Conservation (phyloP, 2,888 invertebrate species). For the Phania funesta region DNA sequence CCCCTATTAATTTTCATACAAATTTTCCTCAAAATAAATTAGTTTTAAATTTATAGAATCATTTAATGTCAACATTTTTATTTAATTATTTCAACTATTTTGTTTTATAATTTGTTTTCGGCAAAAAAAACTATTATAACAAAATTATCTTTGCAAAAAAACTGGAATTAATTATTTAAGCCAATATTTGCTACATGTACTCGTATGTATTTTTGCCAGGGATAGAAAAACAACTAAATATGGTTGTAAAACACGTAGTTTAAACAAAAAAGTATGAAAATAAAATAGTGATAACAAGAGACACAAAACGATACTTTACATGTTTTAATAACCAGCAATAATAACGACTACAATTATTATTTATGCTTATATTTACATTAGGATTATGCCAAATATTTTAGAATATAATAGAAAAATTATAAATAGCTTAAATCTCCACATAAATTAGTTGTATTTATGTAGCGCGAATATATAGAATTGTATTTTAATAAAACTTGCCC, state of each 20-base stretch:
- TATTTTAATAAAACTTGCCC: constrained; percentile 11
- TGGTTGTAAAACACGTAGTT: constrained; percentile 22
- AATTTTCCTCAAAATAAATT: no score
- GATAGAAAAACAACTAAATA: constrained; percentile 22
- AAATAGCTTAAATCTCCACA: constrained; percentile 3
- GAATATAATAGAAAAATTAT: not conserved
- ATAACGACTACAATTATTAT: constrained; percentile 42
- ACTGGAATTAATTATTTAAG: constrained; percentile 50
- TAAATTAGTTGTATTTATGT: not conserved
- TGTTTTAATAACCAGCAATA: constrained; percentile 1
- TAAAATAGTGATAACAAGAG: not conserved
- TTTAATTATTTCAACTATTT: constrained; percentile 34
- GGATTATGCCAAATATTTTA: constrained; percentile 47
- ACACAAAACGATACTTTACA: not conserved
- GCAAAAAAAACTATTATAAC: not conserved
- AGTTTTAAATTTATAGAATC: no score
- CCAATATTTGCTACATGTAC: constrained; percentile 44
- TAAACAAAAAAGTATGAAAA: not conserved
- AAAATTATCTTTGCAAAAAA: constrained; percentile 7
- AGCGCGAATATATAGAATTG: not conserved
- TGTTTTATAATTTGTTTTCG: constrained; percentile 10
- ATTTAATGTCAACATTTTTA: constrained; percentile 22
- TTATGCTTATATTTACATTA: constrained; percentile 38
- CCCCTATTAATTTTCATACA: no score
- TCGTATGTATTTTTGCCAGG: constrained; percentile 31